These are phyloP conservation scores for Oscarella lobularis DNA, from an alignment of 37 sponge, comb jelly and placozoan species.

Conservation along the genomic window DNA sequence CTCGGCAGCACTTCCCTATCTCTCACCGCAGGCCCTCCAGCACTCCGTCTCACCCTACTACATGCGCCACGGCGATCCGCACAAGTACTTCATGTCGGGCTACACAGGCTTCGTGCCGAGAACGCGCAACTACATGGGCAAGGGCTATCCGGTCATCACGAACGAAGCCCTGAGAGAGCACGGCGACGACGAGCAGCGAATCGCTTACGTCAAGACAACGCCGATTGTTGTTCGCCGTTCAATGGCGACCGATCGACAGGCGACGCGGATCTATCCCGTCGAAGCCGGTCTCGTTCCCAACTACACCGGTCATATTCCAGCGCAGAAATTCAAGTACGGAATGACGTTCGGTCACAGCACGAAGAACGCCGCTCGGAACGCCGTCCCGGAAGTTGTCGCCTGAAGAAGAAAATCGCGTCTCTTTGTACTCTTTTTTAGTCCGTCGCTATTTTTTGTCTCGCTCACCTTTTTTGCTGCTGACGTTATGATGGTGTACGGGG, in stretches of 20 bases:
- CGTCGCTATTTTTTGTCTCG: too few species aligned
- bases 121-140: slow-evolving; percentile 71
- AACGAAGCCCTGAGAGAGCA: slow-evolving; percentile 61
- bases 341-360: slow-evolving; percentile 37
- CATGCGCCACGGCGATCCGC: slow-evolving; percentile 58
- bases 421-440: too few species aligned
- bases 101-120: slow-evolving; percentile 94
- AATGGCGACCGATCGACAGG: slow-evolving; percentile 3
- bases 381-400: slow-evolving; percentile 3
- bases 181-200: slow-evolving; percentile 37
- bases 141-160: slow-evolving; percentile 80
- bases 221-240: slow-evolving; percentile 31
- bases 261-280: slow-evolving; percentile 43
- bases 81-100: slow-evolving; percentile 80
- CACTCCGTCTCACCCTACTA: slow-evolving; percentile 60
- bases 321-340: slow-evolving; percentile 31
- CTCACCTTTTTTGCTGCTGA: too few species aligned
- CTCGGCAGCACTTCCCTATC: slow-evolving; percentile 39
- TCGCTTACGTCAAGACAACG: slow-evolving; percentile 13
- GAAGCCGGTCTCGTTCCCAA: slow-evolving; percentile 73
- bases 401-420: too few species aligned
- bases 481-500: too few species aligned
- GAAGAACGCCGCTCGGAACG: slow-evolving; percentile 19
- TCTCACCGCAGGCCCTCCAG: slow-evolving; percentile 38
- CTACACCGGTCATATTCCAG: slow-evolving; percentile 92